Evolutionary conservation across 2,797 vertebrate genomes (phyloP), one percentile per base, ranked within the genome.

Genomic region (Scarus forsteni): DNA sequence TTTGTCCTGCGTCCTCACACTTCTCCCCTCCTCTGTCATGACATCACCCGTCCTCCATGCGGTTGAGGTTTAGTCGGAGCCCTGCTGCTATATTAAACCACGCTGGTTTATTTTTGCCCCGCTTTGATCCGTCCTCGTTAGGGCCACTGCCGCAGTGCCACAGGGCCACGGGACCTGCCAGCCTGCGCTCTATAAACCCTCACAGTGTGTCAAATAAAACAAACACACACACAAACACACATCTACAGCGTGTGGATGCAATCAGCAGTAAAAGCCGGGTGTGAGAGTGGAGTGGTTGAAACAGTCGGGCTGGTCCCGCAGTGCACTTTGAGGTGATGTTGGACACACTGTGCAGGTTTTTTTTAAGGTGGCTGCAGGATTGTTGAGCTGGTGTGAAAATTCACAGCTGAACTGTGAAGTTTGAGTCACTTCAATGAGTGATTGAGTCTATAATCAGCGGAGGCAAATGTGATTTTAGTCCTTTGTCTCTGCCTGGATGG

Each of bases 1-100:
- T 53, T 61, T 19, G 74, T 70, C 64, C 73, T 64, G 45, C 9
- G 16, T 12, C 18, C 27, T 19, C 7, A 2, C n/a, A 11, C 13
- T 11, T 15, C 43, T 43, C 67, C 57, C 73, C 58, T 44, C 45
- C 58, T 59, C 63, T 27, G n/a, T 75, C 60, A 85, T 90, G 86
- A 90, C 89, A 89, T 91, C 91, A 91, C 86, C 73, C 51, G 66
- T 71, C 84, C 88, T 89, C 80, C 5, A 70, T 88, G 89, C 79
- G 90, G 90, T 88, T 73, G 75, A 77, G 86, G 74, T 89, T 85
- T 77, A 80, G 75, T 67, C 52, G 73, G 76, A 85, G 74, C 74
- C 3, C 73, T 61, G 86, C 75, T 60, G 82, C 90, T 90, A 89
- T 89, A 90, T 87, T 90, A 91, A 92, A 91, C 81, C 70, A 49